Evolutionary conservation across 2,888 invertebrate genomes (phyloP), one percentile per base, ranked within the genome.

Genomic region (Calameuta pallipes): DNA sequence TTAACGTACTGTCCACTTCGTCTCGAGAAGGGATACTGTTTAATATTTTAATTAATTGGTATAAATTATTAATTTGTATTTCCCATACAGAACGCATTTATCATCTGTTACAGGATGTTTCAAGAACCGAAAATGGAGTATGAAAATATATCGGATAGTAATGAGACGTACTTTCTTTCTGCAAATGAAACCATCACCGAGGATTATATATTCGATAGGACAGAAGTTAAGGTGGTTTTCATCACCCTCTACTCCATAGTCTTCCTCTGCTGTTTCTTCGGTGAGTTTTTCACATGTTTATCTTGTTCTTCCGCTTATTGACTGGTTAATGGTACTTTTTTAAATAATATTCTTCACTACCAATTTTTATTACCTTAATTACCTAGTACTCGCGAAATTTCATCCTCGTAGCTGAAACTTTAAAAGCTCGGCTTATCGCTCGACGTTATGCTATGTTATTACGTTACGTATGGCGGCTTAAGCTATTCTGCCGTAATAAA

Each of bases 201-300:
- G 81, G 95, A 96, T 80, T 96, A 95, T 89, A 95, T 96, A 85
- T 96, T 96, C 88, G 96, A 96, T 90, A 93, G 95, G 86, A 93
- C 94, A 76, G 95, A 96, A 90, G 94, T 96, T 78, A 94, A 95
- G 88, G 93, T 95, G 76, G 94, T 96, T 87, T 96, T 96, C 91
- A 95, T 96, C 87, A 94, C 94, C 0, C 92, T 96, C 37, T 96
- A 96, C 89, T 94, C 95, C 2, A 92, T 96, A 82, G 96, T 96
- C 33, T 96, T 96, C 91, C 95, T 96, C 91, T 95, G 95, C 87
- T 96, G 96, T 90, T 96, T 96, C 91, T 96, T 96, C 88, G 96
- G 96, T 96, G 91, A 96, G 96, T 94, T 76, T 15, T 36, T 75
- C 30, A 37, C 31, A 73, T 75, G 31, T 4, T 0, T n/a, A 6